Evolutionary conservation across 2,113 vertebrate genomes (phyloP).

Genomic region (Xiphophorus hellerii): DNA sequence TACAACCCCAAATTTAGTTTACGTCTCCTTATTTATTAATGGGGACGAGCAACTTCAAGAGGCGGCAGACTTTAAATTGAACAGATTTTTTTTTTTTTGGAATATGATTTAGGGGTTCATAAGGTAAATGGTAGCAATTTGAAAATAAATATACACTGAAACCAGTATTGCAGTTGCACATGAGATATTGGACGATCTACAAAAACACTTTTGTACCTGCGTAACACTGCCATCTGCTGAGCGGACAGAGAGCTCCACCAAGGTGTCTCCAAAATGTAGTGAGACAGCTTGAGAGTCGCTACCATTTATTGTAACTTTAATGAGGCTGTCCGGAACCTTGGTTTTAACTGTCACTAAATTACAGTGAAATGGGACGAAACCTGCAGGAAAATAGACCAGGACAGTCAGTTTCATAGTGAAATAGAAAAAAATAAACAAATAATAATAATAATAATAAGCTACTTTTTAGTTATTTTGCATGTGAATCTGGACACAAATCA

Average conservation of each 20-base stretch:
- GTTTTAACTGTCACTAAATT: conserved; percentile 47
- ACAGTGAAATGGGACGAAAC: conserved; percentile 55
- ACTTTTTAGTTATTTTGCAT: too few relatives aligned
- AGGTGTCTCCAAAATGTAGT: conserved; percentile 65
- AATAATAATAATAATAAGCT: background rate
- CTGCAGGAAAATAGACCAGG: conserved; percentile 27
- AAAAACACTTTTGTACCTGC: conserved; percentile 50
- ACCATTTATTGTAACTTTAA: conserved; percentile 57
- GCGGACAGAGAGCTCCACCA: conserved; percentile 62
- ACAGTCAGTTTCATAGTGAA: background rate
- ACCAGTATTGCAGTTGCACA: too few relatives aligned
- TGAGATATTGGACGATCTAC: background rate
- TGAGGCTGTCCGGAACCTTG: conserved; percentile 54
- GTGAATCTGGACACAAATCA: background rate
- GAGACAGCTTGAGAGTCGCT: conserved; percentile 27
- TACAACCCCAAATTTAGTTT: conserved; percentile 2
- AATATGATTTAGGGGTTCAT: too few relatives aligned
- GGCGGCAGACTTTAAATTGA: background rate
- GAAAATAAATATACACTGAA: background rate
- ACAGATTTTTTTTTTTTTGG: too few relatives aligned
- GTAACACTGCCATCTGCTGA: conserved; percentile 78
- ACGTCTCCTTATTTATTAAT: background rate
- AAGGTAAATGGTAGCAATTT: background rate
- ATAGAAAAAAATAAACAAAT: background rate
- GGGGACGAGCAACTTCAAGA: background rate